Percentiles rank a stretch among this genome's conserved stretches.
Evolutionary conservation across 2,888 invertebrate genomes (phyloP).

Genomic region (Endotricha flammealis): DNA sequence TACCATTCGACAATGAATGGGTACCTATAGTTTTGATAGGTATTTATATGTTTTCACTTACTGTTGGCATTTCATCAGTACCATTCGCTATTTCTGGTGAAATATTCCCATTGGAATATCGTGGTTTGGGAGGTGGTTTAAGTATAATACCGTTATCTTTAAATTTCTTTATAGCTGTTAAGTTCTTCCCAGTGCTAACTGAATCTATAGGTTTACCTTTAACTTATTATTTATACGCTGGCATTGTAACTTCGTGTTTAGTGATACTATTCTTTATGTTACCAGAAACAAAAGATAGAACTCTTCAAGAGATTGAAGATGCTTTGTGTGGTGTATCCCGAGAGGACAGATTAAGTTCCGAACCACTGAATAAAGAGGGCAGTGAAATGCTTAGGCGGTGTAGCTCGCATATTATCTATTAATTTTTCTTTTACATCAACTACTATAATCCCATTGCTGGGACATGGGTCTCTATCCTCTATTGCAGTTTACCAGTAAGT

Average conservation of each 20-base stretch:
- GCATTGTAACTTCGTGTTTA: conserved; percentile 70
- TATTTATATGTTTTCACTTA: conserved; percentile 77
- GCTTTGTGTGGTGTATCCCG: conserved; percentile 52
- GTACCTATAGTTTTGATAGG: conserved; percentile 69
- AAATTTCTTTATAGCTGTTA: conserved; percentile 82
- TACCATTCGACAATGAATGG: conserved; percentile 60
- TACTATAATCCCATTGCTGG: too few relatives aligned
- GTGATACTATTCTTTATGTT: conserved; percentile 75
- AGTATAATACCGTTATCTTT: conserved; percentile 79
- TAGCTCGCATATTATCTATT: conserved; percentile 63
- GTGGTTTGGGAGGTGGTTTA: conserved; percentile 82
- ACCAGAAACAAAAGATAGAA: conserved; percentile 83
- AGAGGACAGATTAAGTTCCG: conserved; percentile 37
- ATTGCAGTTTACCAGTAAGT: too few relatives aligned
- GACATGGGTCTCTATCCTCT: too few relatives aligned
- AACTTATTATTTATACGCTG: conserved; percentile 80
- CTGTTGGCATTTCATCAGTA: conserved; percentile 80
- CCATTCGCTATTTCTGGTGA: conserved; percentile 86
- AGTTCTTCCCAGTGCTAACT: conserved; percentile 80
- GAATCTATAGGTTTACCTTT: conserved; percentile 67
- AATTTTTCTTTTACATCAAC: too few relatives aligned
- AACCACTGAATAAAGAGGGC: conserved; percentile 42
- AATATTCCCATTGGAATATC: conserved; percentile 80
- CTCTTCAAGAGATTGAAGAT: conserved; percentile 82
- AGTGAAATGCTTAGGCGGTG: conserved; percentile 46